phyloP scores from a whole-genome alignment of 92 coral and sea anemone species.

The Meandrina meandrites region DNA sequence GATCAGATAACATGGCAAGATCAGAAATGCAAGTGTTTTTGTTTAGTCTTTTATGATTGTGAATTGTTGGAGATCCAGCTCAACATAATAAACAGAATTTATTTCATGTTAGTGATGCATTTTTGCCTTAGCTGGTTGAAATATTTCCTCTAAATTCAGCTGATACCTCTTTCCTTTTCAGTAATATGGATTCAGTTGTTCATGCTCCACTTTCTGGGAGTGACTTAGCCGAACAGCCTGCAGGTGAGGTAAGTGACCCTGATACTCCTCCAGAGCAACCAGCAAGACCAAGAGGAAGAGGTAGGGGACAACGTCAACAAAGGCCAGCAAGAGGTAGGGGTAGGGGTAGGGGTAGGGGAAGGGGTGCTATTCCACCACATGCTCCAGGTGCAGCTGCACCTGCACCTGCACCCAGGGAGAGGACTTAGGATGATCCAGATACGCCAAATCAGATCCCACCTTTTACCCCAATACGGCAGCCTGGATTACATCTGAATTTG shows the following conservation, averaged over 20 bases:
- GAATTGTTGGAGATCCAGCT: neutral
- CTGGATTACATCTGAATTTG: slow-evolving; percentile 55
- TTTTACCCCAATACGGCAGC: slow-evolving; percentile 53
- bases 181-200: neutral
- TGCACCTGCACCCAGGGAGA: no score
- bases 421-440: slow-evolving; percentile 52
- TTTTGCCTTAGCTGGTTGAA: neutral
- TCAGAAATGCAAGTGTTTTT: neutral
- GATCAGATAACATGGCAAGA: neutral
- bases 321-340: neutral
- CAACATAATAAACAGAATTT: neutral
- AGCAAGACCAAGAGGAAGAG: slow-evolving; percentile 1
- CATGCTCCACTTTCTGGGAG: neutral
- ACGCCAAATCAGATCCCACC: slow-evolving; percentile 38
- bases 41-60: neutral
- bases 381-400: slow-evolving; percentile 11
- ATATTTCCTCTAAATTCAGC: neutral
- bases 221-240: neutral
- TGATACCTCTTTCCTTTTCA: neutral
- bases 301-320: neutral
- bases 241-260: neutral
- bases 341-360: slow-evolving; percentile 37
- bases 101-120: neutral
- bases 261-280: neutral
- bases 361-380: neutral